phyloP scores from a whole-genome alignment of 2,113 vertebrate genomes.

The Sitta europaea region DNA sequence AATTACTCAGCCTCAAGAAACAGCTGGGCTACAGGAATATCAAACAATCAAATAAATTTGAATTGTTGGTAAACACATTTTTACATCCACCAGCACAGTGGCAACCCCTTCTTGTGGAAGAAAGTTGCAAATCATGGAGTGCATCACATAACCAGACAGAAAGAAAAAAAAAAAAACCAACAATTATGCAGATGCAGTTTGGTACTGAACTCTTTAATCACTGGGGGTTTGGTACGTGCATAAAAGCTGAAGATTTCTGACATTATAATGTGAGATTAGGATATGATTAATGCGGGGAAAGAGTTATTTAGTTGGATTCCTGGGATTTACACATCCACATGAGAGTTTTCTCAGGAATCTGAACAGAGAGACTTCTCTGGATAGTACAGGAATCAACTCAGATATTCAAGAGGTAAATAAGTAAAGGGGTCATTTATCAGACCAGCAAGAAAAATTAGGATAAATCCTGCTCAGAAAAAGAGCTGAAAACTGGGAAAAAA shows the following conservation, averaged over 20 bases:
- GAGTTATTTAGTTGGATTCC: not conserved
- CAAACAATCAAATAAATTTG: not conserved
- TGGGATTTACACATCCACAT: not conserved
- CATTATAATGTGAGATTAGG: not conserved
- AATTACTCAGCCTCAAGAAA: not conserved
- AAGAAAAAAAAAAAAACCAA: not conserved
- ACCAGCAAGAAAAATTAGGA: not conserved
- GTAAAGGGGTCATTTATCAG: not conserved
- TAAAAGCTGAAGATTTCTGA: not conserved
- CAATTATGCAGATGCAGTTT: slow-evolving; percentile 3
- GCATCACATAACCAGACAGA: not conserved
- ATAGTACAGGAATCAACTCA: not conserved
- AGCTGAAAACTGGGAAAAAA: not conserved
- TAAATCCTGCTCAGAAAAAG: not conserved
- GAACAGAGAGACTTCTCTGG: not conserved
- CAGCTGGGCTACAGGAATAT: not conserved
- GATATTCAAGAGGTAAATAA: not conserved
- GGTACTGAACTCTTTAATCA: not conserved
- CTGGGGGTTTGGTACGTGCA: not conserved
- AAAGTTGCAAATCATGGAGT: not conserved
- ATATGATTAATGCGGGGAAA: not conserved
- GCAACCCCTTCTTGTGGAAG: not conserved
- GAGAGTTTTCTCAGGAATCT: not conserved
- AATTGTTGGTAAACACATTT: not conserved
- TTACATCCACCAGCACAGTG: not conserved